phyloP scores from a whole-genome alignment of 1,140 invertebrate species.

The Arctopsyche grandis region DNA sequence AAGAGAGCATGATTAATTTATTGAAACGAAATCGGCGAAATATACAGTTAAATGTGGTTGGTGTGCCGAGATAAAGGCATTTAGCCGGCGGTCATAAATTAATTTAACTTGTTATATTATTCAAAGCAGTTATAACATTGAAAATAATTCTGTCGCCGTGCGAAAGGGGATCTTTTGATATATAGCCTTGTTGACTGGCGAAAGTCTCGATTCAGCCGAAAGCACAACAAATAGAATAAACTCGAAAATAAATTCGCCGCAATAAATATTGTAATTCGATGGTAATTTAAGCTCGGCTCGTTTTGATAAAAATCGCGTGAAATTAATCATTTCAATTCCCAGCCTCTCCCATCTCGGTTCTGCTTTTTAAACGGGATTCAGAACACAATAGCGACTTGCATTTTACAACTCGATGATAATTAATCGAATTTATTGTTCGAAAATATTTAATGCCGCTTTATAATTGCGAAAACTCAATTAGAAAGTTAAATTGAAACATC shows the following conservation, averaged over 20 bases:
- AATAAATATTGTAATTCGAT: constrained; percentile 25
- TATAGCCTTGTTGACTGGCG: constrained; percentile 21
- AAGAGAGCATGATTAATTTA: too few species aligned
- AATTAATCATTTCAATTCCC: background rate
- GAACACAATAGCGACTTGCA: background rate
- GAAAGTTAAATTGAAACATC: too few species aligned
- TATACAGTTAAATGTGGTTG: constrained; percentile 5
- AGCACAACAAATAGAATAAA: constrained; percentile 18
- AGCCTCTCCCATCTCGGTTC: background rate
- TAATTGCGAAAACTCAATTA: background rate
- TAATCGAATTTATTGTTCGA: background rate
- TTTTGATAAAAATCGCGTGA: background rate
- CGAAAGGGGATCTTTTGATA: constrained; percentile 11
- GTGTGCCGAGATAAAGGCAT: constrained; percentile 3
- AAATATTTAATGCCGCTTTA: background rate
- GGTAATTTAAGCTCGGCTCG: constrained; percentile 1
- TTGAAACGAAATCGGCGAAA: background rate
- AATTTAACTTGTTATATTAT: constrained; percentile 26
- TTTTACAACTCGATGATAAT: too few species aligned
- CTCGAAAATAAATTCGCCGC: constrained; percentile 6
- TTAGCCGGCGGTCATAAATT: constrained; percentile 21
- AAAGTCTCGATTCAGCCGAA: constrained; percentile 26
- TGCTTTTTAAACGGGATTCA: background rate
- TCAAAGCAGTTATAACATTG: constrained; percentile 16
- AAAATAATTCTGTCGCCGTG: constrained; percentile 22